phyloP scores from a whole-genome alignment of 2,113 vertebrate genomes.

The Dermatemys mawii region DNA sequence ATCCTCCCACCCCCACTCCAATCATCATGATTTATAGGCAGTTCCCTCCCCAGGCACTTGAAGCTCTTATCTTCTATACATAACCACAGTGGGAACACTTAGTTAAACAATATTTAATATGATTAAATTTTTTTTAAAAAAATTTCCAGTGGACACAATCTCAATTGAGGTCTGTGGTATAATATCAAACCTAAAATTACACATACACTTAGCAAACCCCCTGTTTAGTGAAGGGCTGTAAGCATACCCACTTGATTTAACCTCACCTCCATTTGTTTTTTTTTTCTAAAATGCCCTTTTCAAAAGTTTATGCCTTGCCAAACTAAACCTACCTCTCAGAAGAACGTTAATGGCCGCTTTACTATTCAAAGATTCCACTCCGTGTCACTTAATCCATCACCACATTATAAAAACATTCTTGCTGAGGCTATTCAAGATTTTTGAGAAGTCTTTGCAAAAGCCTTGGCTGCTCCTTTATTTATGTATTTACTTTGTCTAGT shows the following conservation, averaged over 20 bases:
- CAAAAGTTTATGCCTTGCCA: conserved; percentile 52
- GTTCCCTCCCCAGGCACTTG: conserved; percentile 77
- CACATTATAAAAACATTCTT: conserved; percentile 53
- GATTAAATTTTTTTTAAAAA: conserved; percentile 51
- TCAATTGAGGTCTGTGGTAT: neutral
- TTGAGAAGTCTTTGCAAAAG: conserved; percentile 68
- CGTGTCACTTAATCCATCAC: conserved; percentile 41
- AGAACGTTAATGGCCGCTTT: conserved; percentile 32
- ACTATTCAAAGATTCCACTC: conserved; percentile 17
- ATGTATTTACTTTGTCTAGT: conserved; percentile 5
- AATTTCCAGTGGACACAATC: conserved; percentile 14
- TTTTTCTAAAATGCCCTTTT: conserved; percentile 14
- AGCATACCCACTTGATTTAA: conserved; percentile 19
- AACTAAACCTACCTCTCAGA: conserved; percentile 44
- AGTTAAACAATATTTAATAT: conserved; percentile 63
- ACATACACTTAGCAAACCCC: neutral
- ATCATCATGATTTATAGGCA: conserved; percentile 17
- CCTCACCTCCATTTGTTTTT: conserved; percentile 19
- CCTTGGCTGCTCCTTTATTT: conserved; percentile 9
- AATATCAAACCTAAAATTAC: conserved; percentile 11
- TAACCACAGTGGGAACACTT: conserved; percentile 59
- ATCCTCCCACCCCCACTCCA: conserved; percentile 37
- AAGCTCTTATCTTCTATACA: conserved; percentile 71
- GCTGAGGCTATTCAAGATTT: conserved; percentile 59
- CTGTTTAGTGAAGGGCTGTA: neutral